Evolutionary conservation across 1,140 invertebrate species (phyloP).

Genomic region (Leptonema lineaticorne): DNA sequence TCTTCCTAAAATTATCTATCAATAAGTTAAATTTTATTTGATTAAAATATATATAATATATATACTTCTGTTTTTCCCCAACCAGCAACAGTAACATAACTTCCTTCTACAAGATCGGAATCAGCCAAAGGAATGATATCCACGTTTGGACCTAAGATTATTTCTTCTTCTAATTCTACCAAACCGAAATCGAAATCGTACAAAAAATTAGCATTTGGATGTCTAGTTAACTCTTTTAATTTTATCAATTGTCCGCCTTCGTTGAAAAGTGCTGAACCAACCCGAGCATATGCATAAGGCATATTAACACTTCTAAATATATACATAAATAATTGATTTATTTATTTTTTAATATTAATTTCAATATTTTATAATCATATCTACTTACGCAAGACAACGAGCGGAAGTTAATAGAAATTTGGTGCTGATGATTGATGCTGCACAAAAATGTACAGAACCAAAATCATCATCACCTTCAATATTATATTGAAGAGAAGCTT

Average conservation of each 20-base stretch:
- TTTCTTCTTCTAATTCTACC: slow-evolving; percentile 36
- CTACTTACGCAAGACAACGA: slow-evolving; percentile 51
- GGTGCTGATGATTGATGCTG: slow-evolving; percentile 49
- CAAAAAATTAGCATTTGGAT: slow-evolving; percentile 43
- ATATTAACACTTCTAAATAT: background rate
- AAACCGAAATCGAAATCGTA: slow-evolving; percentile 56
- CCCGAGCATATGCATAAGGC: slow-evolving; percentile 22
- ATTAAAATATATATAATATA: background rate
- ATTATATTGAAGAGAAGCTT: slow-evolving; percentile 45
- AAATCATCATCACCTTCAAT: background rate
- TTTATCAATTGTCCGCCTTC: slow-evolving; percentile 43
- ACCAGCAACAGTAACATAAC: slow-evolving; percentile 30
- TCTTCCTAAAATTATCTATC: slow-evolving; percentile 1
- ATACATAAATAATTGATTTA: no score
- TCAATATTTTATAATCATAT: no score
- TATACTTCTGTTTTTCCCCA: slow-evolving; percentile 31
- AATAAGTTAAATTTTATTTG: background rate
- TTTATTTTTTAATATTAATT: no score
- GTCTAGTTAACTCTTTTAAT: slow-evolving; percentile 41
- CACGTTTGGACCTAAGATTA: slow-evolving; percentile 10
- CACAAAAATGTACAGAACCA: slow-evolving; percentile 44
- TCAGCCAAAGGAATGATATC: slow-evolving; percentile 23
- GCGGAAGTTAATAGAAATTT: slow-evolving; percentile 53
- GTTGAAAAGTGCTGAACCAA: slow-evolving; percentile 33
- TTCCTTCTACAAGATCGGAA: slow-evolving; percentile 18